Evolutionary conservation across 2,113 vertebrate species (phyloP).

Genomic region (Chrysemys picta): DNA sequence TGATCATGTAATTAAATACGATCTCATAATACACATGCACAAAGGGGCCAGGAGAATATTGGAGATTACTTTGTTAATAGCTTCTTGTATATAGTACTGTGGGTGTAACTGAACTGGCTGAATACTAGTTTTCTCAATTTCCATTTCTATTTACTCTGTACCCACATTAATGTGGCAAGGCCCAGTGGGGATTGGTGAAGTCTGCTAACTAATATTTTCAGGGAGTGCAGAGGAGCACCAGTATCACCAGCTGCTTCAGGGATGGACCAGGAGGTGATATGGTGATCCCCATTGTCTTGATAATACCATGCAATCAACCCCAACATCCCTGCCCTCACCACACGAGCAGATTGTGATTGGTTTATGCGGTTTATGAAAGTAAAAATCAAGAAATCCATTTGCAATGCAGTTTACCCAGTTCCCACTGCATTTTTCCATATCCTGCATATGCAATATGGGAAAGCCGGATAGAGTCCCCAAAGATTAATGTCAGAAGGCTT

Average conservation of each 20-base stretch:
- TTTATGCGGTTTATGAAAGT: not conserved
- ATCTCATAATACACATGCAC: fast-evolving
- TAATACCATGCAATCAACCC: not conserved
- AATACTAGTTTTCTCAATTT: no score
- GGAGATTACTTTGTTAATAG: no score
- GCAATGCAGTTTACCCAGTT: not conserved
- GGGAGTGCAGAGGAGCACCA: no score
- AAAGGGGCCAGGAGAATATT: not conserved
- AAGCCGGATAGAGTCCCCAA: not conserved
- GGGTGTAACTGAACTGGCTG: no score
- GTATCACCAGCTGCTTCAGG: no score
- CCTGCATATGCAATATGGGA: not conserved
- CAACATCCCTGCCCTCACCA: not conserved
- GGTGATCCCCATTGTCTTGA: not conserved
- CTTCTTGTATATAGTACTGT: no score
- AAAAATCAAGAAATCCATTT: not conserved
- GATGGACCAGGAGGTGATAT: no score
- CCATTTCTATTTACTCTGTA: no score
- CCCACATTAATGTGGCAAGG: no score
- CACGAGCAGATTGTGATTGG: not conserved
- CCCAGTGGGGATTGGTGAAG: no score
- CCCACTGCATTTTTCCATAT: not conserved
- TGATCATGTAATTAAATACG: not conserved
- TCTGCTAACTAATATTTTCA: no score
- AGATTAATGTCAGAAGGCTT: not conserved